Conservation (phyloP, 2,888 invertebrate genomes). For the Galeopsomyia nigrocyanea region DNA sequence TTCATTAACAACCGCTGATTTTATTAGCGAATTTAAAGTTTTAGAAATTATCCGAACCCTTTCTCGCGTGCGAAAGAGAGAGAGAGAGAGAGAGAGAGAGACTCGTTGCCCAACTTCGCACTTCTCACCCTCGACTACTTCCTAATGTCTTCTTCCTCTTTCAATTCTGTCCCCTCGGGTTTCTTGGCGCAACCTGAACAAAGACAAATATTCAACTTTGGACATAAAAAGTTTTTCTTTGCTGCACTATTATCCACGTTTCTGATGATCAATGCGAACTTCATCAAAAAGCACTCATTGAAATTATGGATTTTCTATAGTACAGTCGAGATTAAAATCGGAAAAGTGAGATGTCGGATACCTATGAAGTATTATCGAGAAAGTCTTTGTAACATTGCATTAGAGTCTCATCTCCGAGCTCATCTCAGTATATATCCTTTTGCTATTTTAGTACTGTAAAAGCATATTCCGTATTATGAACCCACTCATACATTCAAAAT, state of each 20-base stretch:
- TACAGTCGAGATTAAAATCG: too few relatives aligned
- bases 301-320: not conserved
- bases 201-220: conserved; percentile 26
- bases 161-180: conserved; percentile 20
- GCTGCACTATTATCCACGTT: too few relatives aligned
- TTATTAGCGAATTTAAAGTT: conserved; percentile 44
- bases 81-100: not conserved
- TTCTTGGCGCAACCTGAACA: not conserved
- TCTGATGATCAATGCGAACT: not conserved
- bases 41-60: conserved; percentile 32
- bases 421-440: too few relatives aligned
- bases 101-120: conserved; percentile 20
- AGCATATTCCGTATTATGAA: too few relatives aligned
- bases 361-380: too few relatives aligned
- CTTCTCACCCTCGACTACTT: conserved; percentile 34
- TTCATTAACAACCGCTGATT: conserved; percentile 46
- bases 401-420: too few relatives aligned
- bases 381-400: too few relatives aligned
- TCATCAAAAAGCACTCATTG: not conserved
- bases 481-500: too few relatives aligned
- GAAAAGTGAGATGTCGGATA: too few relatives aligned
- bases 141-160: conserved; percentile 30
- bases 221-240: conserved; percentile 14
- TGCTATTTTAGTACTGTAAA: too few relatives aligned
- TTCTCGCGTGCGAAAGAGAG: not conserved